phyloP scores from a whole-genome alignment of 2,797 vertebrate species.

The Fringilla coelebs region DNA sequence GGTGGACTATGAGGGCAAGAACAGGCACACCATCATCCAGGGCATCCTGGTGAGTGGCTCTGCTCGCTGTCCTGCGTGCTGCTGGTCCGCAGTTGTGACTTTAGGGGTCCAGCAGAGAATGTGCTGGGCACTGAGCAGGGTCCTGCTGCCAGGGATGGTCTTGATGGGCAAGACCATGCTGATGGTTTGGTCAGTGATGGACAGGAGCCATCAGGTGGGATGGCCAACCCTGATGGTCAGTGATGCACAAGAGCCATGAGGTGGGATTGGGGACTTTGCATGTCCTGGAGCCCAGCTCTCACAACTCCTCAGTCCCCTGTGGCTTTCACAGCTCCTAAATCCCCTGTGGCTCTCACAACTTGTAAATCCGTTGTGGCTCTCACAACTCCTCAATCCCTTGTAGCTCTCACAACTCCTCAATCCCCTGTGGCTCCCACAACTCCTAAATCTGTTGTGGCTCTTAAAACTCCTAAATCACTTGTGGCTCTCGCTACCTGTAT shows the following conservation, averaged over 20 bases:
- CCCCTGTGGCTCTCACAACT: too few species aligned
- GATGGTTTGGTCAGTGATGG: background rate
- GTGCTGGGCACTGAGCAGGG: background rate
- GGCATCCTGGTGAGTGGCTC: slow-evolving; percentile 86
- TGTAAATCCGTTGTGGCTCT: too few species aligned
- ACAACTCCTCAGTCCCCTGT: too few species aligned
- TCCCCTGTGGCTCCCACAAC: too few species aligned
- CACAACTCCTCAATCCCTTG: too few species aligned
- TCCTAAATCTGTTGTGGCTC: background rate
- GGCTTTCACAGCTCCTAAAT: background rate
- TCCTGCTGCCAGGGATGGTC: background rate
- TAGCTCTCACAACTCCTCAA: too few species aligned
- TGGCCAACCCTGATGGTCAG: too few species aligned
- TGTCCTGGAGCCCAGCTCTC: too few species aligned
- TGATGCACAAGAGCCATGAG: too few species aligned
- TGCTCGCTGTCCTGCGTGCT: background rate
- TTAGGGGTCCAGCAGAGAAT: background rate
- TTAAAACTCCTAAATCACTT: background rate
- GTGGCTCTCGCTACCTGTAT: too few species aligned
- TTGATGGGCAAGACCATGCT: background rate
- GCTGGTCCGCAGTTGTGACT: background rate
- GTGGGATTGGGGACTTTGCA: too few species aligned
- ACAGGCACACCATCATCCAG: slow-evolving; percentile 97
- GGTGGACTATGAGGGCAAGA: slow-evolving; percentile 96
- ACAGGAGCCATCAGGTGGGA: rapidly evolving